phyloP scores from a whole-genome alignment of 2,797 vertebrate species.

The Rhinogobio ventralis region DNA sequence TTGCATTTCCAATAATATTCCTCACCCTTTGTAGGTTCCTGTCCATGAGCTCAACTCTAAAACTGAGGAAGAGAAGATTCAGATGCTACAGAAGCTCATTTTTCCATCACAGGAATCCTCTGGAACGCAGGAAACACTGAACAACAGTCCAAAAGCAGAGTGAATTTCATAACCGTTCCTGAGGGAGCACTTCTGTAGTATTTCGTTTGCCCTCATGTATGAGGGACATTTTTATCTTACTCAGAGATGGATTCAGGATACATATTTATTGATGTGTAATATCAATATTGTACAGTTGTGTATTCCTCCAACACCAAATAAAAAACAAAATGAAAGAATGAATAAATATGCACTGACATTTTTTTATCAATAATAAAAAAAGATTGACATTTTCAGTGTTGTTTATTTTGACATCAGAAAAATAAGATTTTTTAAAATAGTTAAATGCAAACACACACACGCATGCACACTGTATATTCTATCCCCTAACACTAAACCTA shows the following conservation, averaged over 20 bases:
- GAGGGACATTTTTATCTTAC: background rate
- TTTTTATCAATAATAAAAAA: background rate
- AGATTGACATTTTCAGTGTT: background rate
- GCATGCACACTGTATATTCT: too few species aligned
- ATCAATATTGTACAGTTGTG: background rate
- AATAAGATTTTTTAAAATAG: too few species aligned
- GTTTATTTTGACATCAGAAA: background rate
- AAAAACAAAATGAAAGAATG: background rate
- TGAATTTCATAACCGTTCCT: background rate
- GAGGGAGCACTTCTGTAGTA: background rate
- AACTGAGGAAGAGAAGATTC: slow-evolving; percentile 67
- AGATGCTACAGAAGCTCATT: slow-evolving; percentile 77
- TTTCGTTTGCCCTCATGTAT: background rate
- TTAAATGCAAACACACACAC: too few species aligned
- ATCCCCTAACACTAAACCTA: background rate
- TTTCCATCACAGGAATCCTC: slow-evolving; percentile 65
- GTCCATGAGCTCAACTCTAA: slow-evolving; percentile 75
- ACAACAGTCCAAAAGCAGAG: background rate
- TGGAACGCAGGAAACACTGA: background rate
- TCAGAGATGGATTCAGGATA: background rate
- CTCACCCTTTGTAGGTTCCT: slow-evolving; percentile 73
- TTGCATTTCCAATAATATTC: background rate
- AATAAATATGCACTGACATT: background rate
- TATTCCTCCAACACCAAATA: background rate
- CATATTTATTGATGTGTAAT: slow-evolving; percentile 20